A percentile compares a stretch with the other conserved stretches of the same genome.
Conservation (phyloP, 2,888 invertebrate species). For the Lingula anatina region DNA sequence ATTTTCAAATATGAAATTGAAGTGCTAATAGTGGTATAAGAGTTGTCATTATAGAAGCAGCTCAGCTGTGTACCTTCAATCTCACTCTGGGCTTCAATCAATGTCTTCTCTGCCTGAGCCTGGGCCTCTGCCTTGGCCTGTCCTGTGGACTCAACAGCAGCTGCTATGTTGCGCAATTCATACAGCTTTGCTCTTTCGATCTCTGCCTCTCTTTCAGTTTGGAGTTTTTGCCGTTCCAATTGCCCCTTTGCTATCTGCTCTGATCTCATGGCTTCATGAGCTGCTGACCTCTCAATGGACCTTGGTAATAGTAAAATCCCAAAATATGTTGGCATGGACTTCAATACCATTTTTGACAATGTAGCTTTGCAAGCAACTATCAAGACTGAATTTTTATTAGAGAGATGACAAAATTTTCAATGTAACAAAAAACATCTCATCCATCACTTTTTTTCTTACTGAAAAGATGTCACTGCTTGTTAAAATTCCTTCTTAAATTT, state of each 20-base stretch:
- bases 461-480: no score
- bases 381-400: no score
- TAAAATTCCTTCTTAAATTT: no score
- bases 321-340: no score
- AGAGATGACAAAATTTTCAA: no score
- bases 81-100: slow-evolving; percentile 41
- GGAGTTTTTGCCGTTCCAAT: slow-evolving; percentile 38
- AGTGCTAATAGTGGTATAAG: no score
- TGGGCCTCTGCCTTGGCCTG: slow-evolving; percentile 45
- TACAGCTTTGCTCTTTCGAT: slow-evolving; percentile 30
- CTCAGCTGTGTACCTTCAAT: slow-evolving; percentile 43
- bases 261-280: slow-evolving; percentile 36
- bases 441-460: no score
- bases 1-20: no score
- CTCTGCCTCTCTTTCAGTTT: slow-evolving; percentile 39
- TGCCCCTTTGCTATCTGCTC: slow-evolving; percentile 40
- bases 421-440: no score
- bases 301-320: slow-evolving; percentile 17
- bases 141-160: slow-evolving; percentile 40
- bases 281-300: slow-evolving; percentile 38
- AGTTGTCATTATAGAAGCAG: no score
- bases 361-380: no score
- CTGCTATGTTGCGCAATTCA: slow-evolving; percentile 30
- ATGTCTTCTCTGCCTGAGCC: slow-evolving; percentile 34
- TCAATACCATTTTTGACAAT: no score